Conservation (phyloP, 2,888 invertebrate genomes). For the Opisthograptis luteolata region DNA sequence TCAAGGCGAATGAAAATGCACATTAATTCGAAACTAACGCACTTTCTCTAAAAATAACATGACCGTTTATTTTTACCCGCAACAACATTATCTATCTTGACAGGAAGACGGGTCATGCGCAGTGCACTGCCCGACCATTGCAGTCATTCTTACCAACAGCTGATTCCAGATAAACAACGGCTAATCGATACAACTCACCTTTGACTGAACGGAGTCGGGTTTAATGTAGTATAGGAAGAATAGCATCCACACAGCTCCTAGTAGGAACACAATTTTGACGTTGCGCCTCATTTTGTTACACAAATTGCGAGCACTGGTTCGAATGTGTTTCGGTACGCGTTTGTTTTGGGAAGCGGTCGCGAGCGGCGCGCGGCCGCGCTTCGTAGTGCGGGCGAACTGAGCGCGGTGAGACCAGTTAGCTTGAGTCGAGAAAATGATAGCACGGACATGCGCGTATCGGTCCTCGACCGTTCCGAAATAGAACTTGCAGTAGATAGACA, state of each 20-base stretch:
- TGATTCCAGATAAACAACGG: conserved; percentile 55
- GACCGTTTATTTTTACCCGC: conserved; percentile 27
- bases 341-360: conserved; percentile 44
- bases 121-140: conserved; percentile 51
- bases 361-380: conserved; percentile 81
- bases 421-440: conserved; percentile 50
- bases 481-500: conserved; percentile 63
- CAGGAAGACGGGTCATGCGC: conserved; percentile 66
- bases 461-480: conserved; percentile 68
- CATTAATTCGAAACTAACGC: conserved; percentile 23
- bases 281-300: conserved; percentile 70
- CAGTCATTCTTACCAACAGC: conserved; percentile 56
- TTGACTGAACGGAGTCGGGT: conserved; percentile 67
- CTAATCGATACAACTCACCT: conserved; percentile 54
- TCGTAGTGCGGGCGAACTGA: conserved; percentile 69
- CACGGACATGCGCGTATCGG: conserved; percentile 76
- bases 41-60: conserved; percentile 31
- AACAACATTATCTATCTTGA: background rate
- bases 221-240: conserved; percentile 78
- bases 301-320: conserved; percentile 41
- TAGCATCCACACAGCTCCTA: conserved; percentile 76
- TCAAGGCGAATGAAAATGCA: conserved; percentile 32
- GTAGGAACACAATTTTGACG: conserved; percentile 72
- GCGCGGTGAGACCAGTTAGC: conserved; percentile 39
- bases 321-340: conserved; percentile 44